Conservation (phyloP, 2,113 vertebrate species). For the Gymnogyps californianus region DNA sequence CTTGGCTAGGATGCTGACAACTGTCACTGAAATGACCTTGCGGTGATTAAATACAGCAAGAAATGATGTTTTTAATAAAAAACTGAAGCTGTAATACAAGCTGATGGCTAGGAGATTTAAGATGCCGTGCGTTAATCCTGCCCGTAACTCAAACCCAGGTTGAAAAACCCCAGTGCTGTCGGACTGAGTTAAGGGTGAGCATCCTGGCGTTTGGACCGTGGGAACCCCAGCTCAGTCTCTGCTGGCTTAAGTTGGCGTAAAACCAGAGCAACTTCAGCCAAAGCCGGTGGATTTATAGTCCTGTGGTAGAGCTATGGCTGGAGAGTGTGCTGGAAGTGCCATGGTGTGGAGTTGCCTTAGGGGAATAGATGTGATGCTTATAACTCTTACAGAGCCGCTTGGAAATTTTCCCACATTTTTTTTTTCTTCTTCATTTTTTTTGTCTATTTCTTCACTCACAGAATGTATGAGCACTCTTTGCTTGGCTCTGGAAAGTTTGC, state of each 20-base stretch:
- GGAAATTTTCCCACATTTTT: background rate
- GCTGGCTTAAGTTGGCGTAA: background rate
- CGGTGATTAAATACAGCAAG: constrained; percentile 47
- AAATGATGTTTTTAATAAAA: constrained; percentile 38
- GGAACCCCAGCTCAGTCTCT: background rate
- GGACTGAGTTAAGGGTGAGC: background rate
- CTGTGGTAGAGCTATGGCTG: background rate
- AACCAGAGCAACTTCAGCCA: background rate
- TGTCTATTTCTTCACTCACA: background rate
- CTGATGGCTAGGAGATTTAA: constrained; percentile 13
- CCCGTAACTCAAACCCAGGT: background rate
- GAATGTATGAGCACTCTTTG: background rate
- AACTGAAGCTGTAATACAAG: background rate
- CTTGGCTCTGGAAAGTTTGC: background rate
- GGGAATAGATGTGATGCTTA: background rate
- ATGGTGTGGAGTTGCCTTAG: background rate
- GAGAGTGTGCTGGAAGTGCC: background rate
- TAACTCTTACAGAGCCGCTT: background rate
- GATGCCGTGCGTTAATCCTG: background rate
- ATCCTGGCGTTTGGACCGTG: background rate
- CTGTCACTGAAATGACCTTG: constrained; percentile 53
- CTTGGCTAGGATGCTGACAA: constrained; percentile 4
- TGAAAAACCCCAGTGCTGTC: background rate
- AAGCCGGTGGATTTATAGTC: background rate
- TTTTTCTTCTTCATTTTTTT: background rate